Percentiles rank a stretch among this genome's conserved stretches.
These are phyloP conservation scores for Trichopoda pennipes DNA, from an alignment of 2,888 invertebrate genomes.

Conservation along the genomic window DNA sequence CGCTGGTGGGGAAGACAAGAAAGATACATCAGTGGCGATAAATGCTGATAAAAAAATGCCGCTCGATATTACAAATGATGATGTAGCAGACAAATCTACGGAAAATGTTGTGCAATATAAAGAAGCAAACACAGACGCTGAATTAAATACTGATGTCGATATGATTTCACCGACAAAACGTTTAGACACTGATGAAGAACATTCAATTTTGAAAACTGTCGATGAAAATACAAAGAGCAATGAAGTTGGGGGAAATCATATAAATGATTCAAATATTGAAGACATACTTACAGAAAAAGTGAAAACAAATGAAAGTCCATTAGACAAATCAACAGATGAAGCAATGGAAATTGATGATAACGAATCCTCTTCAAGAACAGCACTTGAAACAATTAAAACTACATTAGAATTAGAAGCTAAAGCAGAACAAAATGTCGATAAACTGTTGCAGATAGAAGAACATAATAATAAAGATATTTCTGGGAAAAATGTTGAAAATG, in stretches of 20 bases:
- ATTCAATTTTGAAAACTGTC: neutral
- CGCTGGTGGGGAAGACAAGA: neutral
- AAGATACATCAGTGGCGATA: slow-evolving; percentile 3
- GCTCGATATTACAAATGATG: neutral
- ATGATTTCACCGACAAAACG: neutral
- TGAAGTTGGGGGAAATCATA: neutral
- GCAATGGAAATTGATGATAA: slow-evolving; percentile 32
- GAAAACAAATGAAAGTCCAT: slow-evolving; percentile 2
- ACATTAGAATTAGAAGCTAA: slow-evolving; percentile 48
- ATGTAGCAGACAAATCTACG: neutral
- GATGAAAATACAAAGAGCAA: neutral
- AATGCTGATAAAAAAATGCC: slow-evolving; percentile 19
- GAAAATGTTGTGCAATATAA: neutral
- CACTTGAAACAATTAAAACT: neutral
- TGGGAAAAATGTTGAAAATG: slow-evolving; percentile 4
- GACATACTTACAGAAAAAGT: slow-evolving; percentile 1
- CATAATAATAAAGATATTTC: neutral
- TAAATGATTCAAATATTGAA: neutral
- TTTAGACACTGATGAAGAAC: neutral
- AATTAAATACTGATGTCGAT: slow-evolving; percentile 8
- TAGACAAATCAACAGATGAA: neutral
- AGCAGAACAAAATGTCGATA: slow-evolving; percentile 60
- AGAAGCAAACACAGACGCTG: neutral
- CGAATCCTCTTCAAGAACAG: slow-evolving; percentile 13
- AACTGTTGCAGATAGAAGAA: slow-evolving; percentile 15